Evolutionary conservation across 2,113 vertebrate species (phyloP).

Genomic region (Dipodomys merriami): DNA sequence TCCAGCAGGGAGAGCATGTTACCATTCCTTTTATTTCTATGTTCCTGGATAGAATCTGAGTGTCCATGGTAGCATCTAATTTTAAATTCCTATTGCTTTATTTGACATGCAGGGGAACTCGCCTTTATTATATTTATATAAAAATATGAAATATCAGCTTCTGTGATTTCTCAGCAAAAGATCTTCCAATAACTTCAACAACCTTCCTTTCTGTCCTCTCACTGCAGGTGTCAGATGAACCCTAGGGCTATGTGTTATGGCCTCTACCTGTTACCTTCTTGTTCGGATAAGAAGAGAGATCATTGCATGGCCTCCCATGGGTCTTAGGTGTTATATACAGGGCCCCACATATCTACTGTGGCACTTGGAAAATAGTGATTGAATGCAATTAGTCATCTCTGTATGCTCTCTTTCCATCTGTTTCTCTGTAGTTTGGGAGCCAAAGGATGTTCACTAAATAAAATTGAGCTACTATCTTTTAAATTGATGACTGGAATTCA

Average conservation of each 20-base stretch:
- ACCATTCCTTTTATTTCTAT: background rate
- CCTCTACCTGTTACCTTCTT: background rate
- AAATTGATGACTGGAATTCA: background rate
- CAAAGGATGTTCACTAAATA: slow-evolving; percentile 3
- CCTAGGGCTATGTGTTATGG: background rate
- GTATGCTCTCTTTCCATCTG: background rate
- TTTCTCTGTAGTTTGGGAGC: background rate
- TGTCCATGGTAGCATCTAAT: slow-evolving; percentile 1
- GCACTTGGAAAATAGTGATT: background rate
- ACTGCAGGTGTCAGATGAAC: background rate
- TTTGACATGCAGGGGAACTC: slow-evolving; percentile 26
- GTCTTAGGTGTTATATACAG: too few species aligned
- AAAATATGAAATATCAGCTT: slow-evolving; percentile 26
- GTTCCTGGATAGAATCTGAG: background rate
- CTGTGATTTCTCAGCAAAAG: slow-evolving; percentile 8
- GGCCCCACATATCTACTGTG: background rate
- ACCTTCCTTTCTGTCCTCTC: background rate
- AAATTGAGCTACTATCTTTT: background rate
- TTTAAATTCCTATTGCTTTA: slow-evolving; percentile 30
- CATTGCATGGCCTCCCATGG: rapidly evolving
- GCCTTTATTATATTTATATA: slow-evolving; percentile 41
- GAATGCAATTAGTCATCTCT: background rate
- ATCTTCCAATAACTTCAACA: background rate
- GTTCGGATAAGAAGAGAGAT: background rate
- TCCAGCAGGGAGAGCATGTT: background rate